Percentiles rank a stretch among this genome's conserved stretches.
phyloP scores from a whole-genome alignment of 2,888 invertebrate genomes.

The Xanthorhoe spadicearia region DNA sequence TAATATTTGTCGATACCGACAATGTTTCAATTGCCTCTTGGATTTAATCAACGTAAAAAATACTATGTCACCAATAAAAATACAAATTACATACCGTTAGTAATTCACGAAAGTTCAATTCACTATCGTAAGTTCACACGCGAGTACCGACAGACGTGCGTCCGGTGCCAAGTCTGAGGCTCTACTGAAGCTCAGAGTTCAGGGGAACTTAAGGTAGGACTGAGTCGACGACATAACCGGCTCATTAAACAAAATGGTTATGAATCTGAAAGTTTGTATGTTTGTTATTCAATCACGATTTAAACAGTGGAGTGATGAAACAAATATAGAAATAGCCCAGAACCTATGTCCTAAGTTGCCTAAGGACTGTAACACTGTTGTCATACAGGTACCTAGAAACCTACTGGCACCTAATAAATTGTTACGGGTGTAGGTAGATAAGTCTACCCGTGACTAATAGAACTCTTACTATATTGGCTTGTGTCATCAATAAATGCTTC shows the following conservation, averaged over 20 bases:
- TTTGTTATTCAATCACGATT: too few relatives aligned
- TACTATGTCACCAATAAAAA: background rate
- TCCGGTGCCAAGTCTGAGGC: slow-evolving; percentile 11
- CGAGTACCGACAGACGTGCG: slow-evolving; percentile 19
- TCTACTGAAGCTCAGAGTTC: slow-evolving; percentile 17
- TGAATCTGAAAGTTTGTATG: background rate
- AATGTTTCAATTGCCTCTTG: background rate
- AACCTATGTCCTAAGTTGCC: too few relatives aligned
- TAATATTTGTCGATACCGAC: too few relatives aligned
- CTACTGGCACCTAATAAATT: too few relatives aligned
- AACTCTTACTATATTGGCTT: too few relatives aligned
- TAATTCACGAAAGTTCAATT: slow-evolving; percentile 17
- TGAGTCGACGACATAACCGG: slow-evolving; percentile 9
- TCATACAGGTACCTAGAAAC: too few relatives aligned
- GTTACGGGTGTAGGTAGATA: too few relatives aligned
- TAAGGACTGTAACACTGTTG: too few relatives aligned
- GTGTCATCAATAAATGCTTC: too few relatives aligned
- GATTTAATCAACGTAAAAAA: background rate
- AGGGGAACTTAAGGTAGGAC: slow-evolving; percentile 15
- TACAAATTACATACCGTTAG: slow-evolving; percentile 21
- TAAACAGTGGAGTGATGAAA: too few relatives aligned
- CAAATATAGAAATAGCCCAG: too few relatives aligned
- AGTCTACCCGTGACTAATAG: too few relatives aligned
- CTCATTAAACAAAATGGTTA: background rate
- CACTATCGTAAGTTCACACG: slow-evolving; percentile 27